phyloP scores from a whole-genome alignment of 2,888 invertebrate species.

The Ceraclea dissimilis region DNA sequence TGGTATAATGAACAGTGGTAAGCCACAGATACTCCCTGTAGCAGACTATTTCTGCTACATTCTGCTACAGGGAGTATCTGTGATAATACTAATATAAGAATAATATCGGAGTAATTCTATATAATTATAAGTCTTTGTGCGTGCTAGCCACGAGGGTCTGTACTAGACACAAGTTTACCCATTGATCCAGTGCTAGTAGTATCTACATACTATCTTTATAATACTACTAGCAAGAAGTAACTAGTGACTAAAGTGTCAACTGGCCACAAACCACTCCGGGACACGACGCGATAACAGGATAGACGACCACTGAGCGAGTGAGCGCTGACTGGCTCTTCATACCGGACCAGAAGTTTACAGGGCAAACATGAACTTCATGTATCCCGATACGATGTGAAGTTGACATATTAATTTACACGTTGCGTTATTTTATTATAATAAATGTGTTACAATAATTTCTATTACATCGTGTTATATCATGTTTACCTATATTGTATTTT shows the following conservation, averaged over 20 bases:
- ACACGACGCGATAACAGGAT: neutral
- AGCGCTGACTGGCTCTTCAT: no score
- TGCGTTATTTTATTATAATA: no score
- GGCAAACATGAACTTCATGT: neutral
- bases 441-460: no score
- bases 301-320: neutral
- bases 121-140: neutral
- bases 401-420: neutral
- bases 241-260: neutral
- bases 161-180: neutral
- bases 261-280: neutral
- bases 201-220: no score
- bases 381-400: neutral
- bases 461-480: no score
- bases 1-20: no score
- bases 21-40: no score
- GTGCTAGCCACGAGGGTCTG: neutral
- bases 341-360: no score
- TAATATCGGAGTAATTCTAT: neutral
- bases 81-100: no score
- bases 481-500: no score
- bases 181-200: neutral
- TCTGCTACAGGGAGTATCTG: no score
- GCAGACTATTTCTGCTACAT: no score
- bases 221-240: neutral